Percentiles rank a stretch among this genome's conserved stretches.
phyloP scores from a whole-genome alignment of 23 tunicate species.

The Diplosoma virens region DNA sequence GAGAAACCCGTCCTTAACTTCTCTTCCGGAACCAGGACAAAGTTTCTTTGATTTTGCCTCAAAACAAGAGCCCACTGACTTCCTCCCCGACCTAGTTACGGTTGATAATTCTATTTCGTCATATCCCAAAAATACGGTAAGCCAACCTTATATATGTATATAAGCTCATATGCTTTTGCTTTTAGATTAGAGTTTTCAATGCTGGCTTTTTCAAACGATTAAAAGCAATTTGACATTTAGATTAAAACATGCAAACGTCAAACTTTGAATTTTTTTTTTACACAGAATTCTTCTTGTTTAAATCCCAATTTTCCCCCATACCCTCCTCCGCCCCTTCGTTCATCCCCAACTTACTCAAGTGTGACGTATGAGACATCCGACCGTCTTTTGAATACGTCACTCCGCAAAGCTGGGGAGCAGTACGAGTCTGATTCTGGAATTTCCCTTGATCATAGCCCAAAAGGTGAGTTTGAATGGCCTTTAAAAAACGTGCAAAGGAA shows the following conservation, averaged over 20 bases:
- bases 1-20: constrained; percentile 16
- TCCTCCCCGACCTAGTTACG: not conserved
- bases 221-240: too few species aligned
- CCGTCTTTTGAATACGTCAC: not conserved
- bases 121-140: constrained; percentile 34
- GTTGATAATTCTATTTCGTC: not conserved
- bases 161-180: not conserved
- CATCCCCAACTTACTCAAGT: constrained; percentile 6
- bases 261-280: not conserved
- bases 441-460: constrained; percentile 55
- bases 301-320: constrained; percentile 48
- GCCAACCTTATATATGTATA: too few species aligned
- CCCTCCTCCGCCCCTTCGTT: constrained; percentile 58
- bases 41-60: constrained; percentile 27
- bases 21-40: constrained; percentile 50
- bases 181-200: not conserved
- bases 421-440: constrained; percentile 58
- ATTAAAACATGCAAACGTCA: not conserved
- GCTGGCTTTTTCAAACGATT: not conserved
- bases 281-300: constrained; percentile 40
- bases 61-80: not conserved
- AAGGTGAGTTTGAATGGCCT: constrained; percentile 13
- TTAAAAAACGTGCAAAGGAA: too few species aligned
- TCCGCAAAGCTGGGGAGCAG: constrained; percentile 10
- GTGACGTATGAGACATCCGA: not conserved